Conservation (phyloP, 1,140 invertebrate genomes). For the Antheraea mylitta region DNA sequence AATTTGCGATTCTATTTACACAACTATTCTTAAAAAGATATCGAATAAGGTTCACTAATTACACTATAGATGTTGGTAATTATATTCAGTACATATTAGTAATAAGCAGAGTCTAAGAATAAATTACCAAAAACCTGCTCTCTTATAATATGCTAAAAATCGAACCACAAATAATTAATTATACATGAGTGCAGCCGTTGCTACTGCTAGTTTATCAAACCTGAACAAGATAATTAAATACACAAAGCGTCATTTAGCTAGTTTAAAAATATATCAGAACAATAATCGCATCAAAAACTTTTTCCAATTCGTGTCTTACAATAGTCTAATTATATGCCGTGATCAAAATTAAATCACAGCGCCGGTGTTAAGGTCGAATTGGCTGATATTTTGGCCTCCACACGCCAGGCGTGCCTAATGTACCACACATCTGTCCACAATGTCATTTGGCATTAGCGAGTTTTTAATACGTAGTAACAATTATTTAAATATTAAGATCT, state of each 20-base stretch:
- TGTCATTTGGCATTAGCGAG: conserved; percentile 21
- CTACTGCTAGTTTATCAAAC: no score
- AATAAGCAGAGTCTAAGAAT: no score
- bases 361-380: conserved; percentile 28
- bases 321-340: conserved; percentile 26
- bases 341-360: conserved; percentile 31
- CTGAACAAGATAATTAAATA: not conserved
- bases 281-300: not conserved
- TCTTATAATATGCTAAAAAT: not conserved
- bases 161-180: not conserved
- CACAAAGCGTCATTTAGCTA: not conserved
- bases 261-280: not conserved
- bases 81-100: not conserved
- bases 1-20: no score
- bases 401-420: conserved; percentile 27
- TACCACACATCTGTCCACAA: conserved; percentile 29
- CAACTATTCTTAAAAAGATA: no score
- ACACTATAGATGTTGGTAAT: no score
- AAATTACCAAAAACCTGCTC: no score
- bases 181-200: no score
- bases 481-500: not conserved
- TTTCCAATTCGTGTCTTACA: conserved; percentile 15
- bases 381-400: conserved; percentile 32
- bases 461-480: not conserved
- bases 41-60: no score